These are phyloP conservation scores for Alviniconcha marisindica DNA, from an alignment of 1,140 invertebrate genomes.

Conservation along the genomic window DNA sequence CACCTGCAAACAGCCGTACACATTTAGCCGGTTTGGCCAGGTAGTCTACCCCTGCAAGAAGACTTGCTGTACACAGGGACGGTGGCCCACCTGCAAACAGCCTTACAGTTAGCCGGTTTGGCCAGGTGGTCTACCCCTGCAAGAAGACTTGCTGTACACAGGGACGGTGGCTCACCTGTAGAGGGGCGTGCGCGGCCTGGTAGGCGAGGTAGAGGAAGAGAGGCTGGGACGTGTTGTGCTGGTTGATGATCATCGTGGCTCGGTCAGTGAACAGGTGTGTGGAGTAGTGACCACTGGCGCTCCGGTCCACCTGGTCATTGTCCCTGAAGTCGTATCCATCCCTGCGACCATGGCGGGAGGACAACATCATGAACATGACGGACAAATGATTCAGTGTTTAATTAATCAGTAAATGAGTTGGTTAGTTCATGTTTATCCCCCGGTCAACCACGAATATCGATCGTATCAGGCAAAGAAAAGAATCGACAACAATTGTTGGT, in stretches of 20 bases:
- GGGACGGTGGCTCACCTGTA: constrained; percentile 54
- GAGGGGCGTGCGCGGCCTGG: constrained; percentile 68
- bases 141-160: too few species aligned
- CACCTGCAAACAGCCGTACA: constrained; percentile 67
- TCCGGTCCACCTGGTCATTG: neutral
- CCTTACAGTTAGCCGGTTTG: constrained; percentile 69
- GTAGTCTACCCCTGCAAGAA: too few species aligned
- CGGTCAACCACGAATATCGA: too few species aligned
- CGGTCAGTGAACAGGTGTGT: constrained; percentile 59
- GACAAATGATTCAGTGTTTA: too few species aligned
- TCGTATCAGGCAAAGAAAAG: too few species aligned
- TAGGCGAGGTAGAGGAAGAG: constrained; percentile 71
- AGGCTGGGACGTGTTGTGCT: constrained; percentile 54
- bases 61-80: too few species aligned
- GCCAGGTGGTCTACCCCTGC: too few species aligned
- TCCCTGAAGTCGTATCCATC: constrained; percentile 9
- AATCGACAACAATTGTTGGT: too few species aligned
- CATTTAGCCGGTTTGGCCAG: constrained; percentile 69
- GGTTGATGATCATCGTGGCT: constrained; percentile 52
- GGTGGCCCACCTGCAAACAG: constrained; percentile 60
- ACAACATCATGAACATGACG: too few species aligned
- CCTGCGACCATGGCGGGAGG: too few species aligned
- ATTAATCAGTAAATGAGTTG: too few species aligned
- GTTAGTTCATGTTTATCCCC: too few species aligned
- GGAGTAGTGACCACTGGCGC: constrained; percentile 53